Conservation (phyloP, 1,140 invertebrate species). For the Listronotus bonariensis region DNA sequence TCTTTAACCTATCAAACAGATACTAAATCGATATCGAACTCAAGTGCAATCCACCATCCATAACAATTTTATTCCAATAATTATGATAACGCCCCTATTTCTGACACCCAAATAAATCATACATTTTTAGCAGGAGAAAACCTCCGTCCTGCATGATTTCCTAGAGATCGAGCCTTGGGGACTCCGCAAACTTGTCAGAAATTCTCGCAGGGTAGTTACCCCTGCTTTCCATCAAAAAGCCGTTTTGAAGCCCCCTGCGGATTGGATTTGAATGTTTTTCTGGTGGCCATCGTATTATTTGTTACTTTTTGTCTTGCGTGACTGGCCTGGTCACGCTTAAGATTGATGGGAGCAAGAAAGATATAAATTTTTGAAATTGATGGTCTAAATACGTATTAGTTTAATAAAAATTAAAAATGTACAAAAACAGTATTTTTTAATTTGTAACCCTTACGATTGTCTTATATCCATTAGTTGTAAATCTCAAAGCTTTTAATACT, state of each 20-base stretch:
- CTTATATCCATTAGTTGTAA: no score
- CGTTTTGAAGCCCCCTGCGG: constrained; percentile 4
- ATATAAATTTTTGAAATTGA: no score
- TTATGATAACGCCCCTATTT: constrained; percentile 31
- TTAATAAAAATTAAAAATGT: no score
- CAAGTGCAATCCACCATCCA: constrained; percentile 17
- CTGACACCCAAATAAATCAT: constrained; percentile 29
- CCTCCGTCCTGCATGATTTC: constrained; percentile 42
- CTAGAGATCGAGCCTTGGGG: constrained; percentile 48
- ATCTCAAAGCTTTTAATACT: no score
- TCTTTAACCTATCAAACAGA: background rate
- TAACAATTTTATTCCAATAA: constrained; percentile 33
- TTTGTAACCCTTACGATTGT: no score
- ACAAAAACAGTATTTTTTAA: no score
- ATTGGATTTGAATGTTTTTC: constrained; percentile 14
- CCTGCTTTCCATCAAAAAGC: constrained; percentile 23
- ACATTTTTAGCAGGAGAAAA: constrained; percentile 26
- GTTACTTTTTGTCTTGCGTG: constrained; percentile 17
- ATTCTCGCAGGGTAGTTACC: constrained; percentile 20
- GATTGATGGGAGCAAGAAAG: no score
- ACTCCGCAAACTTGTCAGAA: constrained; percentile 30
- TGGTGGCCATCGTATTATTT: constrained; percentile 12
- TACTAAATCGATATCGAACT: constrained; percentile 13
- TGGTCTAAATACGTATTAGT: no score
- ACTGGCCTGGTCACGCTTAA: background rate